Percentiles rank a stretch among this genome's conserved stretches.
Evolutionary conservation across 2,797 vertebrate genomes (phyloP).

Genomic region (Hylomyscus alleni): DNA sequence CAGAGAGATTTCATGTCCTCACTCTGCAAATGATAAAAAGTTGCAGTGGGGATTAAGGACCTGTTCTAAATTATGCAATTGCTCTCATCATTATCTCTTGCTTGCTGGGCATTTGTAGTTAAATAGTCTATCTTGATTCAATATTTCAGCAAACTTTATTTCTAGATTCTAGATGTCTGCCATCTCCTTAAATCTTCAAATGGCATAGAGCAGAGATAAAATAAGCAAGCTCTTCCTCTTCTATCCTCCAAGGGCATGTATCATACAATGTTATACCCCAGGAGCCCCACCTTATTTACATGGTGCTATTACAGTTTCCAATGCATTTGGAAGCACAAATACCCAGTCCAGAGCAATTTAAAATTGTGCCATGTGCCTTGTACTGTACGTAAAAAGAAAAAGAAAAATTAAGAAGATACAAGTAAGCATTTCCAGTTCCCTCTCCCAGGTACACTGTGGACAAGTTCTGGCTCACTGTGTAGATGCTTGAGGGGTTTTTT

Average conservation of each 20-base stretch:
- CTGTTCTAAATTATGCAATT: neutral
- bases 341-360: neutral
- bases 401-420: neutral
- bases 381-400: neutral
- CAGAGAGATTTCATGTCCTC: neutral
- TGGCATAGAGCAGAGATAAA: neutral
- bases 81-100: neutral
- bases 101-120: neutral
- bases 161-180: neutral
- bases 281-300: neutral
- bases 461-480: neutral
- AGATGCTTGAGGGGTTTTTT: neutral
- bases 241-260: neutral
- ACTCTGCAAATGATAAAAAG: constrained; percentile 15
- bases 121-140: neutral
- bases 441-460: neutral
- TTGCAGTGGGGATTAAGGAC: neutral
- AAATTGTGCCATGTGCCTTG: neutral
- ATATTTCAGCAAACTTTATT: neutral
- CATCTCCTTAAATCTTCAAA: neutral
- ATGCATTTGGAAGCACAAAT: neutral
- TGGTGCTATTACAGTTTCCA: neutral
- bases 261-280: neutral
- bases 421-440: neutral
- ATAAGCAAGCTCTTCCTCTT: neutral